Evolutionary conservation across 2,888 invertebrate genomes (phyloP).

Genomic region (Eupelmus urozonus): DNA sequence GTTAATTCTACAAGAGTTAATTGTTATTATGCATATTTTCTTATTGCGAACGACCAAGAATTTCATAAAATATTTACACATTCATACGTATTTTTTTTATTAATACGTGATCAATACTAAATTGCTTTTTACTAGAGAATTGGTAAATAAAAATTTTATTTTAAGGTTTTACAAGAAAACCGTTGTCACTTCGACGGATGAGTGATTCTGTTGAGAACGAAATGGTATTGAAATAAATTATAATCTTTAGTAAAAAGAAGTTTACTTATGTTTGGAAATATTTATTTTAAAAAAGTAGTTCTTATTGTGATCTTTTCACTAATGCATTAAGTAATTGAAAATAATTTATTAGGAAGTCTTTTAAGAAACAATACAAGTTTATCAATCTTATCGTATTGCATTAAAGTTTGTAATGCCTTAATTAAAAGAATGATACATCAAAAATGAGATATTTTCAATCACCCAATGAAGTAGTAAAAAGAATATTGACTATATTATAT

Average conservation of each 20-base stretch:
- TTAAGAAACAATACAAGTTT: conserved; percentile 23
- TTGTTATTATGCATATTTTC: conserved; percentile 49
- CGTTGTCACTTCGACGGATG: conserved; percentile 17
- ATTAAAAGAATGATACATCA: conserved; percentile 17
- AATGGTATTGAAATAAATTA: conserved; percentile 39
- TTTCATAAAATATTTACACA: conserved; percentile 58
- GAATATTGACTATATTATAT: conserved; percentile 22
- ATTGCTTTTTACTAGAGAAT: conserved; percentile 43
- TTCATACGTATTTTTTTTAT: conserved; percentile 35
- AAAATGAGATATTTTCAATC: conserved; percentile 32
- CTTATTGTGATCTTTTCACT: conserved; percentile 10
- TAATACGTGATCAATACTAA: conserved; percentile 49
- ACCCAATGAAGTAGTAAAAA: conserved; percentile 17
- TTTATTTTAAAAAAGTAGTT: conserved; percentile 20
- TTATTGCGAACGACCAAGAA: conserved; percentile 54
- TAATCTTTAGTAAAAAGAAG: conserved; percentile 20
- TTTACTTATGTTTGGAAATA: conserved; percentile 10
- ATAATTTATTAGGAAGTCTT: neutral
- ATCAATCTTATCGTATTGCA: neutral
- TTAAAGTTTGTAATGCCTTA: conserved; percentile 26
- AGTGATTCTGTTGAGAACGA: conserved; percentile 3
- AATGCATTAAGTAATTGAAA: conserved; percentile 10
- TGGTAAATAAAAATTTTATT: conserved; percentile 43
- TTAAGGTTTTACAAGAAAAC: conserved; percentile 41
- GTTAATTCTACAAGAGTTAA: conserved; percentile 55